phyloP scores from a whole-genome alignment of 2,888 invertebrate species.

The Latheticus oryzae region DNA sequence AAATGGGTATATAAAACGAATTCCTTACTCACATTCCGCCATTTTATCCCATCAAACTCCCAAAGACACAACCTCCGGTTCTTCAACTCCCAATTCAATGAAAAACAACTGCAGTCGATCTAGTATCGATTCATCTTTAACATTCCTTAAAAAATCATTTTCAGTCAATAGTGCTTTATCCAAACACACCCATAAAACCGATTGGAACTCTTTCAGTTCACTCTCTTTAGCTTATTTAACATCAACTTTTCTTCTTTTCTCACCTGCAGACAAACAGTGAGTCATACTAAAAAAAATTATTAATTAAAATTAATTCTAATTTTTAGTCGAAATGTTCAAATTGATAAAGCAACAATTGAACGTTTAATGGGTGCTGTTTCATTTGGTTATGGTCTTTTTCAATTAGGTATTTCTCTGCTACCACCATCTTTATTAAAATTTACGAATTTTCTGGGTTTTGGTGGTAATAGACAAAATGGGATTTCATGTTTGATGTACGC shows the following conservation, averaged over 20 bases:
- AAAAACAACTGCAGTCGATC: constrained; percentile 38
- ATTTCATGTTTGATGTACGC: constrained; percentile 72
- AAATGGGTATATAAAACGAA: constrained; percentile 48
- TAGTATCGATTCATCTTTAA: constrained; percentile 11
- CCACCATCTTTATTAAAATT: constrained; percentile 73
- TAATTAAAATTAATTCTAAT: too few relatives aligned
- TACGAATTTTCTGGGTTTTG: constrained; percentile 75
- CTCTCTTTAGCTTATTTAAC: constrained; percentile 53
- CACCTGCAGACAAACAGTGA: constrained; percentile 50
- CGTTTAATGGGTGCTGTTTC: constrained; percentile 76
- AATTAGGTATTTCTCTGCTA: constrained; percentile 74
- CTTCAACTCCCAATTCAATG: constrained; percentile 39
- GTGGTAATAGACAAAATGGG: constrained; percentile 72
- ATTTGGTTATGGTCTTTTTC: constrained; percentile 78
- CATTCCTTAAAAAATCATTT: constrained; percentile 51
- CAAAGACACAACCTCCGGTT: constrained; percentile 42
- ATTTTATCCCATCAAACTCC: constrained; percentile 40
- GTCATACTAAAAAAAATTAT: too few relatives aligned
- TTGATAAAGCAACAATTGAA: constrained; percentile 68
- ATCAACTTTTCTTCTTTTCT: constrained; percentile 53
- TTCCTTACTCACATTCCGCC: constrained; percentile 52
- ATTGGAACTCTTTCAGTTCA: constrained; percentile 47
- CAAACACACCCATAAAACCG: constrained; percentile 35
- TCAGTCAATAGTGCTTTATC: constrained; percentile 51
- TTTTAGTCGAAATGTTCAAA: constrained; percentile 41